Conservation (phyloP, 2,113 vertebrate species). For the Orthonyx spaldingii region DNA sequence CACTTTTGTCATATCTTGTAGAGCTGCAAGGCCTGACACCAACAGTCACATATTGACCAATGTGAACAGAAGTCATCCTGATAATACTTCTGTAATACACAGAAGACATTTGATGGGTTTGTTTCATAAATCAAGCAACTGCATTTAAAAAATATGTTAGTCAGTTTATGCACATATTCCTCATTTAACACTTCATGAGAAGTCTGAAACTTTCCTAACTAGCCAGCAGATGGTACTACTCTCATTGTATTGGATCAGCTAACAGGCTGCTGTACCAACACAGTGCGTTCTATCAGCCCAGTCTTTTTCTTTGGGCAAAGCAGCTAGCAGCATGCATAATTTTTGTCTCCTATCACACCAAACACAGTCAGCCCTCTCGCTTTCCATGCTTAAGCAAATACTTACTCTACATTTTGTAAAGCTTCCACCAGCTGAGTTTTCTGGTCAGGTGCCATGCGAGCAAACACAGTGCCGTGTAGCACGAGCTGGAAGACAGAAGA, state of each 20-base stretch:
- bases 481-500: conserved; percentile 79
- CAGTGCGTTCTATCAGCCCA: not conserved
- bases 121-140: not conserved
- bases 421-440: conserved; percentile 95
- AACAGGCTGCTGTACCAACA: not conserved
- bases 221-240: conserved; percentile 33
- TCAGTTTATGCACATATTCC: not conserved
- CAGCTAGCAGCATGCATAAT: not conserved
- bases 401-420: conserved; percentile 94
- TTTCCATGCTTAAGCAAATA: conserved; percentile 26
- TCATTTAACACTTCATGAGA: not conserved
- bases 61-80: not conserved
- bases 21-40: not conserved
- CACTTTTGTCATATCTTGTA: not conserved
- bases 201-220: not conserved
- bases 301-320: not conserved
- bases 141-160: not conserved
- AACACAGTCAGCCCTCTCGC: accelerated
- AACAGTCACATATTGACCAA: not conserved
- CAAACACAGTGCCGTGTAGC: conserved; percentile 93
- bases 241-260: not conserved
- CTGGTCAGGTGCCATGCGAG: conserved; percentile 96
- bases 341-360: not conserved
- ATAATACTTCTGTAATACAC: not conserved
- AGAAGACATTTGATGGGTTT: not conserved